Evolutionary conservation across 2,888 invertebrate genomes (phyloP).

Genomic region (Pyrrhosoma nymphula): DNA sequence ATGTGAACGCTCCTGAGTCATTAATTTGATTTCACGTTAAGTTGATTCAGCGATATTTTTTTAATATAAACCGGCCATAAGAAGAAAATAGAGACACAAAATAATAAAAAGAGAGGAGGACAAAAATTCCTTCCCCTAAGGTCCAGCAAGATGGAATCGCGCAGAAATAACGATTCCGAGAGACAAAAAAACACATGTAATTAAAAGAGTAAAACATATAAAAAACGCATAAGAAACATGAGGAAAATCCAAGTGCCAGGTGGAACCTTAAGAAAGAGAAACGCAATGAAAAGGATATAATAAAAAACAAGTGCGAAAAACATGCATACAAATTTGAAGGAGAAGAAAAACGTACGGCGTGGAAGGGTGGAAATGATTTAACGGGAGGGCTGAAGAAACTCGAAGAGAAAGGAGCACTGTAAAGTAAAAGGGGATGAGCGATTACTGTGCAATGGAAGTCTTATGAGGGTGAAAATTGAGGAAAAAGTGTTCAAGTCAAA

Average conservation of each 20-base stretch:
- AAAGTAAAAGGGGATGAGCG: neutral
- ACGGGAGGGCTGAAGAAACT: neutral
- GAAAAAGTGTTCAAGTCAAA: too few relatives aligned
- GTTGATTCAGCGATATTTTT: too few relatives aligned
- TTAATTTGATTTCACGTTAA: too few relatives aligned
- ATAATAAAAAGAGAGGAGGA: too few relatives aligned
- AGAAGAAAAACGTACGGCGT: neutral
- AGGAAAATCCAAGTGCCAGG: neutral
- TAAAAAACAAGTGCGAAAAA: neutral
- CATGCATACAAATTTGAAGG: neutral
- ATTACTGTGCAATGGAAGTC: neutral
- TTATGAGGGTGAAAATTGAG: neutral
- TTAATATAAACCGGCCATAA: neutral
- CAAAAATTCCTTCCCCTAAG: neutral
- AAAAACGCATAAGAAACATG: neutral
- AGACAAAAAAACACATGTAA: neutral
- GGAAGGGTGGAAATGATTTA: neutral
- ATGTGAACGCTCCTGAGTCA: too few relatives aligned
- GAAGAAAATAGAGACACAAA: too few relatives aligned
- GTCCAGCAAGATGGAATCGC: neutral
- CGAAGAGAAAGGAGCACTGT: neutral
- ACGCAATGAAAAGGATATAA: neutral
- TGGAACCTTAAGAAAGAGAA: neutral
- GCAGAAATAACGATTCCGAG: neutral
- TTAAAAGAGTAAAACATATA: too few relatives aligned